Evolutionary conservation across 1,140 invertebrate genomes (phyloP).

Genomic region (Limonius californicus): DNA sequence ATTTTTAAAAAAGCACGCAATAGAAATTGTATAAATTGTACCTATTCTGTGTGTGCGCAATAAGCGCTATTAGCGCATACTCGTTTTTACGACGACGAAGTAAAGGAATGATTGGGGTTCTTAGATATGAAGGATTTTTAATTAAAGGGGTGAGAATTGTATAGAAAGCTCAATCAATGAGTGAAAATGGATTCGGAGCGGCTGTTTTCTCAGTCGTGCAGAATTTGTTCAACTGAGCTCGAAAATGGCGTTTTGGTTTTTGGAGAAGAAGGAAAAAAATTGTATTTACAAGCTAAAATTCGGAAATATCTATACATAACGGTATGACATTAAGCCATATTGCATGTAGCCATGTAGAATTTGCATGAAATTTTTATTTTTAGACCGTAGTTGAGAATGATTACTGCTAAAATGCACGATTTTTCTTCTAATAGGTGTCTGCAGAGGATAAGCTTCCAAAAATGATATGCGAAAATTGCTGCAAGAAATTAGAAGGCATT

Average conservation of each 20-base stretch:
- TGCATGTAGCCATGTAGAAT: background rate
- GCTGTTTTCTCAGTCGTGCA: slow-evolving; percentile 43
- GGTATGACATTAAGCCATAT: slow-evolving; percentile 38
- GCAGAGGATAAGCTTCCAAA: slow-evolving; percentile 55
- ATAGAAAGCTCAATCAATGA: slow-evolving; percentile 29
- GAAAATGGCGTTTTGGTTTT: slow-evolving; percentile 51
- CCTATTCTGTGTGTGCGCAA: slow-evolving; percentile 42
- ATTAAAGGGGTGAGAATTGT: slow-evolving; percentile 22
- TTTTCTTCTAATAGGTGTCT: slow-evolving; percentile 45
- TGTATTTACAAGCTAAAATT: slow-evolving; percentile 54
- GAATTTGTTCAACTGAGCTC: slow-evolving; percentile 53
- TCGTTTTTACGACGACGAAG: slow-evolving; percentile 26
- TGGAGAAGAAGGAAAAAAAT: slow-evolving; percentile 51
- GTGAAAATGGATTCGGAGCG: slow-evolving; percentile 36
- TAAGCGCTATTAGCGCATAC: slow-evolving; percentile 37
- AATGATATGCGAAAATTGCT: slow-evolving; percentile 54
- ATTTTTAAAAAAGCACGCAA: slow-evolving; percentile 39
- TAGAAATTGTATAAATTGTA: slow-evolving; percentile 43
- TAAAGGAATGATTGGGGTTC: slow-evolving; percentile 27
- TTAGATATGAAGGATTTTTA: slow-evolving; percentile 24
- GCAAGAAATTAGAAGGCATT: slow-evolving; percentile 53
- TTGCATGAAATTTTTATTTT: background rate
- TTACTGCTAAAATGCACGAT: background rate
- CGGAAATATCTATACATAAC: slow-evolving; percentile 54
- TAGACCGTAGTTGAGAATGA: background rate